A percentile compares a stretch with the other conserved stretches of the same genome.
Evolutionary conservation across 2,888 invertebrate genomes (phyloP).

Genomic region (Halictus ligatus): DNA sequence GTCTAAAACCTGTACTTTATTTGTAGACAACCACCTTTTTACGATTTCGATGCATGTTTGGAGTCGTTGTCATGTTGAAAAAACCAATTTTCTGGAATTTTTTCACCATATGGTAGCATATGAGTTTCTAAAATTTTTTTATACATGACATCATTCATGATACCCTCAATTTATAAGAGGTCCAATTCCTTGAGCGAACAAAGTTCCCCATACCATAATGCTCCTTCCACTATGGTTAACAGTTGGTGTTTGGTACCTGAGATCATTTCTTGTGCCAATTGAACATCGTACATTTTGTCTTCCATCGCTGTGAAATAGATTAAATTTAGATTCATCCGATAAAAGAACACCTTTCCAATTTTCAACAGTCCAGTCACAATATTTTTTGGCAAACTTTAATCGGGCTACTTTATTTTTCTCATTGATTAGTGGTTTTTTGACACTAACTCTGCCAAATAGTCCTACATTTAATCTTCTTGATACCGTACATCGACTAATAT

Average conservation of each 20-base stretch:
- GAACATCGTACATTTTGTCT: constrained; percentile 17
- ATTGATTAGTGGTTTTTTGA: neutral
- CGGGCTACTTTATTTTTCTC: neutral
- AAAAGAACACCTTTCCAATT: constrained; percentile 43
- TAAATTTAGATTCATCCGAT: constrained; percentile 51
- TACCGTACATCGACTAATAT: constrained; percentile 4
- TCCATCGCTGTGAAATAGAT: constrained; percentile 48
- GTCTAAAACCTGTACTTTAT: neutral
- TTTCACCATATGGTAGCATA: neutral
- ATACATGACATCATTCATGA: neutral
- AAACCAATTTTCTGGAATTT: too few species aligned
- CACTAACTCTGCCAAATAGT: neutral
- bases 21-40: neutral
- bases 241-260: constrained; percentile 44
- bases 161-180: constrained; percentile 43
- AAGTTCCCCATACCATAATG: constrained; percentile 25
- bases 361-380: neutral
- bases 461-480: neutral
- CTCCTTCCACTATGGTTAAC: constrained; percentile 41
- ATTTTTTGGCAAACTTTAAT: neutral
- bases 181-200: constrained; percentile 39
- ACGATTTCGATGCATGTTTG: neutral
- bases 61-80: neutral
- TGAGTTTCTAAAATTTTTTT: neutral
- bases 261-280: constrained; percentile 24